These are phyloP conservation scores for Spizella passerina DNA, from an alignment of 2,797 vertebrate species.

Conservation along the genomic window DNA sequence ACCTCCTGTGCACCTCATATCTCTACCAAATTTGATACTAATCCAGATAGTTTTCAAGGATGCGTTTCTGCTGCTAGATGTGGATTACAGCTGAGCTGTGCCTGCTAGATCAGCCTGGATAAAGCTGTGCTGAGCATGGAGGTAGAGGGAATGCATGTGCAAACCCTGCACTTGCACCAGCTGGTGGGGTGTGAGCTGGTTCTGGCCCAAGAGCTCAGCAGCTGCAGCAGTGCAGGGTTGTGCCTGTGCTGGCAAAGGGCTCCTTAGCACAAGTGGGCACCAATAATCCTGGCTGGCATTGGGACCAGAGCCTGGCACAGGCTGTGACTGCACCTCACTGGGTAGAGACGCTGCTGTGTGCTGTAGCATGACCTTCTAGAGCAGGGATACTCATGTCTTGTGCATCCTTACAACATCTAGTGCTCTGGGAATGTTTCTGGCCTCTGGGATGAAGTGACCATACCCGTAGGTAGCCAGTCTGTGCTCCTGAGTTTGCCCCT, in stretches of 20 bases:
- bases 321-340: background rate
- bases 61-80: background rate
- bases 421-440: background rate
- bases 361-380: background rate
- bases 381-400: background rate
- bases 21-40: background rate
- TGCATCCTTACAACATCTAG: background rate
- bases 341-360: fast-evolving
- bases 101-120: background rate
- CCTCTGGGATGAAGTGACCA: background rate
- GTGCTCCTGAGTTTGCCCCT: background rate
- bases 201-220: background rate
- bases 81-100: background rate
- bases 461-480: background rate
- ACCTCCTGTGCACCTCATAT: background rate
- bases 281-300: background rate
- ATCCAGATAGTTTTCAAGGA: background rate
- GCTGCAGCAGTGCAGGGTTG: background rate
- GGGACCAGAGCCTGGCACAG: background rate
- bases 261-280: background rate
- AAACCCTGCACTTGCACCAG: background rate
- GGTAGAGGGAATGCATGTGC: background rate
- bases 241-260: background rate
- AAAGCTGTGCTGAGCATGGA: background rate
- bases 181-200: background rate